Base-by-base conservation (phyloP, 2,113 vertebrate genomes). In the Centropus unirufus region DNA sequence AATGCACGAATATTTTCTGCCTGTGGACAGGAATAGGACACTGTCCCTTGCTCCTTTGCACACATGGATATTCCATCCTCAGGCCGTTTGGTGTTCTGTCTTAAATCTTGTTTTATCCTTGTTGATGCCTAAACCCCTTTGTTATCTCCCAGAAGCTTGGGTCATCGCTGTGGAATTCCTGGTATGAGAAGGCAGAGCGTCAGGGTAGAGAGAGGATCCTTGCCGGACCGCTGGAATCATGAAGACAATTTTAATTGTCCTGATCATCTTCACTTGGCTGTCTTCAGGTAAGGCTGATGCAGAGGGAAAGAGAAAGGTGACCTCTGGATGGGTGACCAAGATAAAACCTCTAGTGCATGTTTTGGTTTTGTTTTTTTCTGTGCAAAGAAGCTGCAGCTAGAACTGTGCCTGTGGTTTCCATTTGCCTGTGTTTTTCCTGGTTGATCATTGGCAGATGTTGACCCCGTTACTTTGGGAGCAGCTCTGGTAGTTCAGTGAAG, bases 81-180 rank as follows among this genome's bases (percentile, higher is more conserved):
- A 79, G 49, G 58, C 19, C 14, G 34, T 67, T 58, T 36, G 9
- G 2, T 7, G 36, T 63, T 61, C 34, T 90, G 67, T 47, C 61
- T 67, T 68, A 72, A 69, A 44, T 73, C n/a, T 76, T 83, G 23
- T 1, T 93, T 93, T 91, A 63, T 82, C 70, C 66, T 75, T 83
- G 73, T 61, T 66, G 86, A 91, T 96, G 81, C 70, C 86, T 87
- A 64, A 93, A 70, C 2, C 39, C 51, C 12, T 55, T 85, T 92
- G 62, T 72, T 93, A 58, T 91, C 89, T 75, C 84, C 67, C 87
- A 83, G 79, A 83, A 92, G 34, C 42, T 88, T 54, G 89, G 73
- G 63, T 97, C 95, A 97, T 62, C 79, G 42, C 77, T 89, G 66
- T 94, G 96, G 97, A 97, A 97, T 97, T 87, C 84, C 54, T 91